Base-by-base conservation (phyloP, 2,888 invertebrate genomes). In the Parnassius glacialis region DNA sequence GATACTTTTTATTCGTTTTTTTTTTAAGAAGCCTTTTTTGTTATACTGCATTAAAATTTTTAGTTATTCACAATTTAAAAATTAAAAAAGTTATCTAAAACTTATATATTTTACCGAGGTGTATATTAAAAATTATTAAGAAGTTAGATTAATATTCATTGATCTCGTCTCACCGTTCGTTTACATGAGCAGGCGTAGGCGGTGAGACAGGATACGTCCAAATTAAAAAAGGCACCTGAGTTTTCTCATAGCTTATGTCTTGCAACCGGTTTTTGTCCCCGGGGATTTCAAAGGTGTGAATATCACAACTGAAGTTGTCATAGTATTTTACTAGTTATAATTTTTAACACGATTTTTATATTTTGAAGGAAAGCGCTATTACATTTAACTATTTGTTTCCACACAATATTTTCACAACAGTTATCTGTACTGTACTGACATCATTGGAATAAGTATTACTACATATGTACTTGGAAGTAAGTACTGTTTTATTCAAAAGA, bases 91-190 rank as follows among this genome's bases (percentile, higher is more conserved):
- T 25, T 25, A 25, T 25, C 5, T 25, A 25, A 25, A 25, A 25
- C 25, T 25, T 5, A 25, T 5, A 25, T 25, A 25, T 25, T 25
- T 25, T 25, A 25, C 25, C 3, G 25, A 25, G 25, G 25, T 25
- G 25, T 50, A 20, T 60, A 55, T 73, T 83, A 82, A 80, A 83
- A 84, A 87, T 87, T 85, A 80, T 89, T 87, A 84, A 70, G 80
- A 75, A 78, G 82, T 82, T 84, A 81, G 79, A 80, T 90, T 87
- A 86, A 86, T 89, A 90, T 90, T 87, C 87, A 88, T 90, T 83
- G 87, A 84, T 85, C 81, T 81, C 83, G 74, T 80, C 81, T 84
- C 77, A 81, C 80, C 83, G 85, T 88, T 87, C 87, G 88, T 89
- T 87, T 85, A 84, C 81, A 84, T 83, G 83, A 78, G 67, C 70